phyloP scores from a whole-genome alignment of 2,113 vertebrate genomes.

The Daubentonia madagascariensis region DNA sequence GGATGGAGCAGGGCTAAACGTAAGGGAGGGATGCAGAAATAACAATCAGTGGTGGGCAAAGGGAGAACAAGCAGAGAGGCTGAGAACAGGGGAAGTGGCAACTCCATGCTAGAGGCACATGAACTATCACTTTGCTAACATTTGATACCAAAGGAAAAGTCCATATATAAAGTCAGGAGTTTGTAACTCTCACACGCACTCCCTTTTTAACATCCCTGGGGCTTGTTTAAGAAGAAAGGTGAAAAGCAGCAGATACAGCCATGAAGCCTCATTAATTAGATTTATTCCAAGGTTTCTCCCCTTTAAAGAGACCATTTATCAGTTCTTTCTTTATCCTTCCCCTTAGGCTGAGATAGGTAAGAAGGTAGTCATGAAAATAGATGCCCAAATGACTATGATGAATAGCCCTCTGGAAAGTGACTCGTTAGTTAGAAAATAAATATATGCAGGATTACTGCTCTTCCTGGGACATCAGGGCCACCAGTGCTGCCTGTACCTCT shows the following conservation, averaged over 20 bases:
- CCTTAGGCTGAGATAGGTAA: neutral
- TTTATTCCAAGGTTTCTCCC: neutral
- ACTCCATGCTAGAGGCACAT: neutral
- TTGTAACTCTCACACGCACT: neutral
- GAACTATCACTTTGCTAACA: neutral
- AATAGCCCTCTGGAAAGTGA: neutral
- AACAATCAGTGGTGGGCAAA: neutral
- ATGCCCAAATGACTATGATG: neutral
- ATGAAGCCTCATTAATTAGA: neutral
- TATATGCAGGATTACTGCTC: neutral
- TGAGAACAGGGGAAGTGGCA: neutral
- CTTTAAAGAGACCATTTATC: neutral
- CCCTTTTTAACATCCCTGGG: neutral
- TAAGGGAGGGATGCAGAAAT: neutral
- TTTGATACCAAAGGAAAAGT: neutral
- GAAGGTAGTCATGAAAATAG: neutral
- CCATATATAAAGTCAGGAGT: neutral
- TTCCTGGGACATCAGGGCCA: slow-evolving; percentile 63
- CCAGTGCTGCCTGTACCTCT: slow-evolving; percentile 82
- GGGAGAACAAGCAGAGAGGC: neutral
- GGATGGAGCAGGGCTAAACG: neutral
- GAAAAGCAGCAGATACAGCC: neutral
- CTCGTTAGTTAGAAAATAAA: neutral
- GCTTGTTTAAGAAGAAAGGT: neutral
- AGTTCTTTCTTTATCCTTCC: neutral